Evolutionary conservation across 2,113 vertebrate species (phyloP).

Genomic region (Alethe diademata): DNA sequence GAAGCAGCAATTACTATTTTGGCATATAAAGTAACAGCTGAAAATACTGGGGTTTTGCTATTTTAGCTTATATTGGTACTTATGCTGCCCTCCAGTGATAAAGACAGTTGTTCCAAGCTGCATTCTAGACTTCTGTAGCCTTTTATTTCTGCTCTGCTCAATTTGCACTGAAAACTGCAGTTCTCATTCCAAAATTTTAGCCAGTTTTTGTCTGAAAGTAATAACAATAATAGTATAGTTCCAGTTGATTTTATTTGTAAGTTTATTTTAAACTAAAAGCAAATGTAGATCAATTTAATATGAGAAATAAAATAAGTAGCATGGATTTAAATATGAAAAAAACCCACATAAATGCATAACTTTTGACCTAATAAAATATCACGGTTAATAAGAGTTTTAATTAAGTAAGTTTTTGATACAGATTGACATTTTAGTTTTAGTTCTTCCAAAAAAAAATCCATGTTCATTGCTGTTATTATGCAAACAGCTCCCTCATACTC

Average conservation of each 20-base stretch:
- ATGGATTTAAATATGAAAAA: background rate
- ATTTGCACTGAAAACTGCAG: background rate
- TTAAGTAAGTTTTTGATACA: background rate
- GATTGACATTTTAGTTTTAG: background rate
- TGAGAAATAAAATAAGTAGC: background rate
- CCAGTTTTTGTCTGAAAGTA: background rate
- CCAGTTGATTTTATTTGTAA: background rate
- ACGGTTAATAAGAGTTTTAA: background rate
- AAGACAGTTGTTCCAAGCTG: background rate
- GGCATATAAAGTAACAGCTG: background rate
- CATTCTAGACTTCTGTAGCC: background rate
- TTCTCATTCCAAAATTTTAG: background rate
- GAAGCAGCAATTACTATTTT: background rate
- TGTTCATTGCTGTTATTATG: background rate
- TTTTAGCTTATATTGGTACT: background rate
- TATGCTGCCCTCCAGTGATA: slow-evolving; percentile 41
- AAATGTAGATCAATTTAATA: background rate
- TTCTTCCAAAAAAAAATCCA: background rate
- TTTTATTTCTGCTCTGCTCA: background rate
- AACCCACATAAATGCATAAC: fast-evolving
- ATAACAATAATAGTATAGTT: background rate
- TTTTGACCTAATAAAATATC: background rate
- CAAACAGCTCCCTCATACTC: background rate
- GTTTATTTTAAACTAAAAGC: background rate
- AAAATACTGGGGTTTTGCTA: background rate